These are phyloP conservation scores for Nycticryphes semicollaris DNA, from an alignment of 2,113 vertebrate genomes.

Conservation along the genomic window DNA sequence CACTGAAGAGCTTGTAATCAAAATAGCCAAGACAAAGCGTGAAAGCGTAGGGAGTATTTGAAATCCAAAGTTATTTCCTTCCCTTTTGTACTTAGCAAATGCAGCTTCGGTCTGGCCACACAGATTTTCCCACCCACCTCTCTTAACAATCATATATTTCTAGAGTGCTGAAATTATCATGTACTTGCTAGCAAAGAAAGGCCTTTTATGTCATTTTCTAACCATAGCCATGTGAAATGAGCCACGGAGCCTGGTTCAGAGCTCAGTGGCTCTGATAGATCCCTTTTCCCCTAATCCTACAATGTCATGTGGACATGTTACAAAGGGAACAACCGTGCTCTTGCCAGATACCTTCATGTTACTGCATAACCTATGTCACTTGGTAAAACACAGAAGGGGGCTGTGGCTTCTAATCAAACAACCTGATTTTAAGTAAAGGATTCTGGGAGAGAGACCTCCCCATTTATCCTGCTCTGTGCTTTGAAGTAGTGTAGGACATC, in stretches of 20 bases:
- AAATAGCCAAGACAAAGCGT: background rate
- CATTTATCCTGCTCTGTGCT: background rate
- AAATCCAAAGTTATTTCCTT: slow-evolving; percentile 22
- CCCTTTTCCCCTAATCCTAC: background rate
- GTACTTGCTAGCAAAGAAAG: slow-evolving; percentile 1
- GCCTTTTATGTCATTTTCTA: background rate
- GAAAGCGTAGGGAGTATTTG: background rate
- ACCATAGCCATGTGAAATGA: background rate
- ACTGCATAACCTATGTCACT: background rate
- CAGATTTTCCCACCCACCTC: slow-evolving; percentile 49
- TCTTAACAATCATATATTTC: background rate
- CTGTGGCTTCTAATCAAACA: background rate
- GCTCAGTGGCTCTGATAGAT: background rate
- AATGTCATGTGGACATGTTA: background rate
- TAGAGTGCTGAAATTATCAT: slow-evolving; percentile 6
- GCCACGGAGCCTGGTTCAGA: background rate
- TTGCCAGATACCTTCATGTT: background rate
- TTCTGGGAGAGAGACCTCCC: background rate
- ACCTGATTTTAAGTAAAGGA: background rate
- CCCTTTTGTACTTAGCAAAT: slow-evolving; percentile 28
- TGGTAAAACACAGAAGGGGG: background rate
- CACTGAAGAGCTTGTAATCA: background rate
- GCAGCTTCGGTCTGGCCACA: background rate
- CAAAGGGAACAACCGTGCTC: rapidly evolving
- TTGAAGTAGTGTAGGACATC: background rate